These are phyloP conservation scores for Falco berigora DNA, from an alignment of 2,797 vertebrate genomes.

Conservation along the genomic window DNA sequence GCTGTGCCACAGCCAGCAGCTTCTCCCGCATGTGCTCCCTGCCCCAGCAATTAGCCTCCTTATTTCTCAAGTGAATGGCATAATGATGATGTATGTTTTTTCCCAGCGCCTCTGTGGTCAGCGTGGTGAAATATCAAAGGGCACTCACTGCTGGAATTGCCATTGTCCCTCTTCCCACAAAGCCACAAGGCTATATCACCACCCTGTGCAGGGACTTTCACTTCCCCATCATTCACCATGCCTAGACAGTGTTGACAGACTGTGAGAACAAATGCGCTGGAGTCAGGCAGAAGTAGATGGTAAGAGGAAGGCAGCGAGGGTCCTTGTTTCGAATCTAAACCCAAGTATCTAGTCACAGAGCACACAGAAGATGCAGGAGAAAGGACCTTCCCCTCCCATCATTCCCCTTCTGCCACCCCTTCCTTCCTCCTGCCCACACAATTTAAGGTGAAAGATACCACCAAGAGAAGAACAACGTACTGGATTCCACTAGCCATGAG, in stretches of 20 bases:
- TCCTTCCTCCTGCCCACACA: background rate
- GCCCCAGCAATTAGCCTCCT: background rate
- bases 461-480: slow-evolving; percentile 19
- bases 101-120: background rate
- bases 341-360: background rate
- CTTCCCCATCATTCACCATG: background rate
- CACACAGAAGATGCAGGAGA: background rate
- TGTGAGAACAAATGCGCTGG: background rate
- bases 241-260: background rate
- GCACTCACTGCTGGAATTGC: background rate
- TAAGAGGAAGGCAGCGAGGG: background rate
- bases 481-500: slow-evolving; percentile 50
- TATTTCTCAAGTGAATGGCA: background rate
- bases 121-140: background rate
- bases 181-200: background rate
- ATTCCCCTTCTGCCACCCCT: background rate
- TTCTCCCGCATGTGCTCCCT: fast-evolving
- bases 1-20: background rate
- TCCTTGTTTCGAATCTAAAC: background rate
- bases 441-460: background rate
- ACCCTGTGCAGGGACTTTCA: background rate
- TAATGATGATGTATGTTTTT: background rate
- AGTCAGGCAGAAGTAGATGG: background rate
- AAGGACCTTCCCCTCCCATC: background rate
- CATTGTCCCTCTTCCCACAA: background rate